Conservation (phyloP, 2,797 vertebrate genomes). For the Arremon aurantiirostris region DNA sequence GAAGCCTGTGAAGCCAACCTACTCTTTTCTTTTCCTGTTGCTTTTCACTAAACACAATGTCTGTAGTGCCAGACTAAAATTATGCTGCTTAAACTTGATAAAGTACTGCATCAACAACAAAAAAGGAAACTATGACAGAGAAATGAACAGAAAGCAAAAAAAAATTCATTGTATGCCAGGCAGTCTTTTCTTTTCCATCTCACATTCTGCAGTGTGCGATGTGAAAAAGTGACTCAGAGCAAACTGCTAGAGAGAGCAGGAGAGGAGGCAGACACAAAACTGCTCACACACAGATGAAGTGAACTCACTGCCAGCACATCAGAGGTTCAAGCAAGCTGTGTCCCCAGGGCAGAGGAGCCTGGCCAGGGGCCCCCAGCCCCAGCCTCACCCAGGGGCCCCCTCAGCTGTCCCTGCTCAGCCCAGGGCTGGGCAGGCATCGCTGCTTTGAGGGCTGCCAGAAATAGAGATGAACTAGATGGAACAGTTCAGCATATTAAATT, state of each 20-base stretch:
- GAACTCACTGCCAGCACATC: not conserved
- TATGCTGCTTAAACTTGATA: conserved; percentile 23
- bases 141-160: not conserved
- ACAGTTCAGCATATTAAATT: not conserved
- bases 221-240: conserved; percentile 21
- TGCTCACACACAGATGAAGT: not conserved
- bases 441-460: not conserved
- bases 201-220: not conserved
- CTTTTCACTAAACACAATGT: not conserved
- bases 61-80: conserved; percentile 23
- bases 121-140: not conserved
- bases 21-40: not conserved
- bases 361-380: not conserved
- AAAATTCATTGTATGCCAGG: not conserved
- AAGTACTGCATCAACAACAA: not conserved
- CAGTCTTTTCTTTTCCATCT: conserved; percentile 13
- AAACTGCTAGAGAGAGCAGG: not conserved
- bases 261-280: not conserved
- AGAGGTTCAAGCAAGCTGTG: not conserved
- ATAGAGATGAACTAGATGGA: not conserved
- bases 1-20: not conserved
- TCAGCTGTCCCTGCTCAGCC: not conserved
- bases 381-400: accelerated
- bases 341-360: not conserved
- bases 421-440: accelerated